Percentiles rank a stretch among this genome's conserved stretches.
These are phyloP conservation scores for Rhynchomys soricoides DNA, from an alignment of 2,113 vertebrate genomes.

Conservation along the genomic window DNA sequence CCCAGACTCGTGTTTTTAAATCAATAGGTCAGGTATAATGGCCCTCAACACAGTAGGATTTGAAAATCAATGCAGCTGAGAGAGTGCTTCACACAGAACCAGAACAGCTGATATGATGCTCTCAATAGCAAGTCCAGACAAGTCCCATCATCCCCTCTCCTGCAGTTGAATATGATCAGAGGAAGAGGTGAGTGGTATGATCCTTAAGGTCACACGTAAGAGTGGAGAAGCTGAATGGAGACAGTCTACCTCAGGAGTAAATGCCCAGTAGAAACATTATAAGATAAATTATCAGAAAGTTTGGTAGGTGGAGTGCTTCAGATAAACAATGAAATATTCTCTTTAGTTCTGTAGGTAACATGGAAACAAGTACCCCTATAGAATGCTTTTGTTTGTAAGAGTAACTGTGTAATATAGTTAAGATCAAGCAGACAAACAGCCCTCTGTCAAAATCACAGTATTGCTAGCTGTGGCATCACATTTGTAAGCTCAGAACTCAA, in stretches of 20 bases:
- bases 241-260: background rate
- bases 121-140: background rate
- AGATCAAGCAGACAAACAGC: background rate
- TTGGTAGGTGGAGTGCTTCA: background rate
- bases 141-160: background rate
- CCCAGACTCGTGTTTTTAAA: conserved; percentile 7
- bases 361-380: background rate
- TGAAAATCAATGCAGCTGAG: background rate
- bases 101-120: background rate
- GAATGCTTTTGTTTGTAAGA: conserved; percentile 33
- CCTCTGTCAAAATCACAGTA: background rate
- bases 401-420: background rate
- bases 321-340: background rate
- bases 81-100: background rate
- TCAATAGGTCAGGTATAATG: background rate
- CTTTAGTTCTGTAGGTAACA: background rate
- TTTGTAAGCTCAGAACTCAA: background rate
- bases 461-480: background rate
- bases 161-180: background rate
- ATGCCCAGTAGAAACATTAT: background rate
- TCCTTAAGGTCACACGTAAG: background rate
- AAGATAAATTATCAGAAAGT: conserved; percentile 21
- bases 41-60: background rate
- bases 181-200: background rate
- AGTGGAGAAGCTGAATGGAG: background rate